Base-by-base conservation (phyloP, 1,140 invertebrate genomes). In the Solen grandis region DNA sequence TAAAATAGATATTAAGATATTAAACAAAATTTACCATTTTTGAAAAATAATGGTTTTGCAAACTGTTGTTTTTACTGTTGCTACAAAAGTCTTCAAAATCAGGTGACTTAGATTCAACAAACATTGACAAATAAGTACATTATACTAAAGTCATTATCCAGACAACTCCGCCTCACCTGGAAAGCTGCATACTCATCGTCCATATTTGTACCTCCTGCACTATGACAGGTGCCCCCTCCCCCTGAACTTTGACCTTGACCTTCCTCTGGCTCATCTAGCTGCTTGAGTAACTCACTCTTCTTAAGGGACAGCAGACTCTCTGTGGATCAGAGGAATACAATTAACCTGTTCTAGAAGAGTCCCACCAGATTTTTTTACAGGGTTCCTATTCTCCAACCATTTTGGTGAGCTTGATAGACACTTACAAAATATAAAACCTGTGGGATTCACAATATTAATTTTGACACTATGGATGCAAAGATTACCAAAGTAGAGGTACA, bases 161-260 rank as follows among this genome's bases (percentile, higher is more conserved):
- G 19, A 13, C 8, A 19, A 5, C 52, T 41, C 38, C 31, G 33
- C 29, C 25, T 55, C 55, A 88, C 89, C 86, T 90, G 87, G 84
- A 90, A 90, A 22, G 87, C 88, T 66, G 86, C 84, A 83, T 87
- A 89, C 82, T 90, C 89, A 80, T 86, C 86, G 76, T 87, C 89
- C 13, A 85, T 52, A 31, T 73, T 59, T 14, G 38, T 52, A 46
- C 66, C 36, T 14, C 69, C 14, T 59, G 25, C 54, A 29, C 16
- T 31, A n/a, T 4, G 33, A 13, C 5, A 31, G 16, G 25, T 31
- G 10, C 5, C 10, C 14, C 19, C 29, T 16, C 5, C 10, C 13
- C 29, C 55, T 14, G 25, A 52, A 31, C n/a, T 66, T 50, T 25
- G 16, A n/a, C 5, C 19, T 19, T n/a, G 16, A 29, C 35, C 50